Base-by-base conservation (phyloP, 2,797 vertebrate genomes). In the Sphenopsis melanotis region DNA sequence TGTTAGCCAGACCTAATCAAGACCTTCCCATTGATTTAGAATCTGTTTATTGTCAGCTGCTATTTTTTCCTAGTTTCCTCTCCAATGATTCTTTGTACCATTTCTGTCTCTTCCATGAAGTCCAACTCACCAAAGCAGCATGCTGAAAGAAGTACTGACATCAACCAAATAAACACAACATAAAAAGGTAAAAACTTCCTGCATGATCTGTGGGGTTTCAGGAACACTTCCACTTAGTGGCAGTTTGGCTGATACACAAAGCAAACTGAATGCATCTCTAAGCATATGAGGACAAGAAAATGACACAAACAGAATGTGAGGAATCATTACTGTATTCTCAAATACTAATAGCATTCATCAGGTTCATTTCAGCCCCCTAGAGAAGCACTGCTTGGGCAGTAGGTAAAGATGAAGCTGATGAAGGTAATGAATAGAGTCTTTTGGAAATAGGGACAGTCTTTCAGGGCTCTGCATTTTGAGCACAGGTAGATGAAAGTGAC, bases 401-500 rank as follows among this genome's bases (percentile, higher is more conserved):
- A 87, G 87, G 72, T 90, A 59, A 94, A 97, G 91, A 90, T 49
- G 23, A 90, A 87, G 24, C 63, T 71, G 77, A 85, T 83, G 80
- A 71, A 94, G 27, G 68, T 61, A 89, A 87, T 74, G 7, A 88
- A 92, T 59, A 81, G 32, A 65, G 84, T 52, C 53, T 21, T 80
- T 82, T 88, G 15, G 57, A 92, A 94, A 94, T 24, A 88, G 76
- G 29, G 78, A 57, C 32, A 82, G 23, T 65, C 13, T 90, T 95
- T 91, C 36, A 93, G 36, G 42, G 36, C 65, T 78, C 77, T 39
- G 83, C 37, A 59, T 92, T 96, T 93, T 70, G 81, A 93, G 69
- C 66, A 94, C 41, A 92, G 39, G 81, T 47, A 96, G 90, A 86
- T 77, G 65, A 96, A 95, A 96, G 95, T 89, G 44, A 89, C 87